Conservation (phyloP, 2,797 vertebrate species). For the Varecia variegata region DNA sequence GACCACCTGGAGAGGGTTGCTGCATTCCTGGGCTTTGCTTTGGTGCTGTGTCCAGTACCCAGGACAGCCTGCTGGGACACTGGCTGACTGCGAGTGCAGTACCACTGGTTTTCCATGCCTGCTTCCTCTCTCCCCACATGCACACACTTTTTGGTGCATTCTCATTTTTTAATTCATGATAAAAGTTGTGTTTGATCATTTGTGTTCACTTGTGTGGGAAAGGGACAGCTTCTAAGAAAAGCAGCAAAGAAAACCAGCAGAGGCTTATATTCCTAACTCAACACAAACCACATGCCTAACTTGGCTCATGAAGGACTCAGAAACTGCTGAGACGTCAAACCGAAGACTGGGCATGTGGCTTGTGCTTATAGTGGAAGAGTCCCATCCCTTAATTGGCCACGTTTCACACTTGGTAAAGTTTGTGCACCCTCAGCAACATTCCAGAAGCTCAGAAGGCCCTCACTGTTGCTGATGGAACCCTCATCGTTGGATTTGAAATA, state of each 20-base stretch:
- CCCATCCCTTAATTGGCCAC: neutral
- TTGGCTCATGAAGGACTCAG: conserved; percentile 28
- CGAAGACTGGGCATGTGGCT: neutral
- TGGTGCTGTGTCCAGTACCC: neutral
- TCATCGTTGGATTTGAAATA: neutral
- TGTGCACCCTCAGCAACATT: conserved; percentile 43
- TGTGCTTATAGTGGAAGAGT: conserved; percentile 33
- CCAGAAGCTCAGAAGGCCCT: neutral
- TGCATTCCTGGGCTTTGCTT: neutral
- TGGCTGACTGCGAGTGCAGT: neutral
- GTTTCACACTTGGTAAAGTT: neutral
- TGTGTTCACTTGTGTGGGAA: neutral
- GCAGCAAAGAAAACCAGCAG: neutral
- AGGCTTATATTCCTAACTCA: conserved; percentile 43
- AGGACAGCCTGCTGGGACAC: neutral
- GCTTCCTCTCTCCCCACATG: no score
- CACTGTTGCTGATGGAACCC: neutral
- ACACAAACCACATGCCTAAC: neutral
- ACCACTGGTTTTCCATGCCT: rapidly evolving
- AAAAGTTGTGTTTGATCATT: conserved; percentile 3
- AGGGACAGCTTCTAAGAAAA: conserved; percentile 35
- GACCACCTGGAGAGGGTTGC: neutral
- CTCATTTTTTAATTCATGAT: neutral
- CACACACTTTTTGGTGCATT: neutral
- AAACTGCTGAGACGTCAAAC: conserved; percentile 52